Evolutionary conservation across 2,797 vertebrate genomes (phyloP).

Genomic region (Myotis myotis): DNA sequence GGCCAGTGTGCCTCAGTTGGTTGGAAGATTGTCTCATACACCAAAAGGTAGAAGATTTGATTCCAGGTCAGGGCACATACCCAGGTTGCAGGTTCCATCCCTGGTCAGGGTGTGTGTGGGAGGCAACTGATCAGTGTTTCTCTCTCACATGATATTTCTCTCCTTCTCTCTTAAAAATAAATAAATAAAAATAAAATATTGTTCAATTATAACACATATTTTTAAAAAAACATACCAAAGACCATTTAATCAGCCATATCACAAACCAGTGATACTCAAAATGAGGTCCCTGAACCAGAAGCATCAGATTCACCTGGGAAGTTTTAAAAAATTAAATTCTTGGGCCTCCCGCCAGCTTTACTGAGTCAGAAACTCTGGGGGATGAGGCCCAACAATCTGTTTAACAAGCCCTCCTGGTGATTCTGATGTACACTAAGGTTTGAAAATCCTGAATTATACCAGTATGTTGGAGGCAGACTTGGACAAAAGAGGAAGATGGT

Average conservation of each 20-base stretch:
- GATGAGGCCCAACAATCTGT: neutral
- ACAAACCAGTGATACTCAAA: neutral
- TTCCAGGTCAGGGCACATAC: too few species aligned
- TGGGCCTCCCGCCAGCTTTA: neutral
- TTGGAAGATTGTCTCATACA: too few species aligned
- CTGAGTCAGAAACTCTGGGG: neutral
- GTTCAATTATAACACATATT: too few species aligned
- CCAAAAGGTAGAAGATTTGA: too few species aligned
- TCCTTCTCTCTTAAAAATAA: too few species aligned
- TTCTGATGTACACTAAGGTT: neutral
- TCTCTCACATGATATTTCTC: too few species aligned
- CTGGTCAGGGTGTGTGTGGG: too few species aligned
- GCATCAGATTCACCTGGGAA: neutral
- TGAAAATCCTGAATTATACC: neutral
- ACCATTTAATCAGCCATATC: neutral
- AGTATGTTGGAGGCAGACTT: neutral
- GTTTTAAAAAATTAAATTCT: conserved; percentile 6
- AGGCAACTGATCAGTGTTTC: too few species aligned
- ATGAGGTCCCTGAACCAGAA: neutral
- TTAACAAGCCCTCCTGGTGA: conserved; percentile 2
- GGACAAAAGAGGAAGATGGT: neutral
- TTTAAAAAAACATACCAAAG: neutral
- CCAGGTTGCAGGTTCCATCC: too few species aligned
- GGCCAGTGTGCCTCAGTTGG: too few species aligned
- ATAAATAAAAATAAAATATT: too few species aligned